Evolutionary conservation across 2,888 invertebrate species (phyloP).

Genomic region (Autographa gamma): DNA sequence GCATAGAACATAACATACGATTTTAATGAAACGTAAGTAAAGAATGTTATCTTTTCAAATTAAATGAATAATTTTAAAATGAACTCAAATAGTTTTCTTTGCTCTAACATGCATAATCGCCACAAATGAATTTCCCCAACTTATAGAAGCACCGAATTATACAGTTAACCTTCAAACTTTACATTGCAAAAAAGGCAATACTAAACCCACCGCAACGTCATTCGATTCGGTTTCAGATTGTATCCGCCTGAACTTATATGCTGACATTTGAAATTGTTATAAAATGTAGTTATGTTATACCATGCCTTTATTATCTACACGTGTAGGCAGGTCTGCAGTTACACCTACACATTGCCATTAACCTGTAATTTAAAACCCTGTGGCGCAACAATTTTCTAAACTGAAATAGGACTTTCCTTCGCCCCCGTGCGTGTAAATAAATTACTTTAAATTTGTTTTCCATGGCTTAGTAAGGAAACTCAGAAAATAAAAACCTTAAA

Average conservation of each 20-base stretch:
- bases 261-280: background rate
- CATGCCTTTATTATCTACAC: background rate
- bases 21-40: too few relatives aligned
- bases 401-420: background rate
- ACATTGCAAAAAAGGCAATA: background rate
- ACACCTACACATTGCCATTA: constrained; percentile 4
- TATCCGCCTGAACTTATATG: background rate
- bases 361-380: background rate
- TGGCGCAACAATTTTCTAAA: background rate
- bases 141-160: too few relatives aligned
- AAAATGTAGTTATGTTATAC: background rate
- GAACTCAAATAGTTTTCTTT: too few relatives aligned
- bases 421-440: background rate
- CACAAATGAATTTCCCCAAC: background rate
- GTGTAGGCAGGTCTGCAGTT: constrained; percentile 1
- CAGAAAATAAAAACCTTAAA: background rate
- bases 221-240: background rate
- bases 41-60: too few relatives aligned
- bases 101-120: too few relatives aligned
- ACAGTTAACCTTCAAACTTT: background rate
- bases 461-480: background rate
- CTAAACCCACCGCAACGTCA: background rate
- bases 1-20: too few relatives aligned
- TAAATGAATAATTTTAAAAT: too few relatives aligned
- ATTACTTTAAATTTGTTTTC: constrained; percentile 2